These are phyloP conservation scores for Drosophila recens DNA, from an alignment of 2,888 invertebrate species.

Conservation along the genomic window DNA sequence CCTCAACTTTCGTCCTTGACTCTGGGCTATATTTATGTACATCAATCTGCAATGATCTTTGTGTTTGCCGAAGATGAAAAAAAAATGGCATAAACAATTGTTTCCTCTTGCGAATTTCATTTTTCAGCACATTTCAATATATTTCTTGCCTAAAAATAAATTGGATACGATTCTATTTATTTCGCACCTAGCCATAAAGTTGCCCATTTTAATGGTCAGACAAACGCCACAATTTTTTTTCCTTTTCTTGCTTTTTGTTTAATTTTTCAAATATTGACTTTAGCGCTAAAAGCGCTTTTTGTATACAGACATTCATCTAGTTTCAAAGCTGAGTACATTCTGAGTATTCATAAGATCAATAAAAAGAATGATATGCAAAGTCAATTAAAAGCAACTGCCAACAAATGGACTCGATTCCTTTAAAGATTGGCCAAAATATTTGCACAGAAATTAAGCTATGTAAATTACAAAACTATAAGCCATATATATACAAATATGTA, in stretches of 20 bases:
- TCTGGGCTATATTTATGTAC: constrained; percentile 36
- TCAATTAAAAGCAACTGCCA: constrained; percentile 57
- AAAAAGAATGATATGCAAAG: constrained; percentile 30
- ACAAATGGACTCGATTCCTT: constrained; percentile 33
- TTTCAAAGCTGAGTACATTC: constrained; percentile 25
- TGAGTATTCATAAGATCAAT: constrained; percentile 32
- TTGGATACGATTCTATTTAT: constrained; percentile 59
- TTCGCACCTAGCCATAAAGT: constrained; percentile 77
- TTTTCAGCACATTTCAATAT: constrained; percentile 52
- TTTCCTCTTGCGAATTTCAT: constrained; percentile 55
- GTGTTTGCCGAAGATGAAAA: constrained; percentile 19
- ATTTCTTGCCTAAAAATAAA: constrained; percentile 48
- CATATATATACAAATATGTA: constrained; percentile 11
- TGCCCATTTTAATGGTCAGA: constrained; percentile 60
- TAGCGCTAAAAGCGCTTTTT: constrained; percentile 54
- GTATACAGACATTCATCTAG: constrained; percentile 49
- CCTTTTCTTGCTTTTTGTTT: constrained; percentile 26
- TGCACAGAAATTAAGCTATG: constrained; percentile 69
- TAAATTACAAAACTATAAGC: constrained; percentile 59
- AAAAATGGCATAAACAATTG: constrained; percentile 65
- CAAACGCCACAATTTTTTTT: constrained; percentile 27
- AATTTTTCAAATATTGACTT: constrained; percentile 68
- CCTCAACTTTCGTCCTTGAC: constrained; percentile 3
- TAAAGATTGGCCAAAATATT: constrained; percentile 56
- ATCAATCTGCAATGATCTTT: constrained; percentile 26